These are phyloP conservation scores for Zaprionus inermis DNA, from an alignment of 1,140 invertebrate species.

Conservation along the genomic window DNA sequence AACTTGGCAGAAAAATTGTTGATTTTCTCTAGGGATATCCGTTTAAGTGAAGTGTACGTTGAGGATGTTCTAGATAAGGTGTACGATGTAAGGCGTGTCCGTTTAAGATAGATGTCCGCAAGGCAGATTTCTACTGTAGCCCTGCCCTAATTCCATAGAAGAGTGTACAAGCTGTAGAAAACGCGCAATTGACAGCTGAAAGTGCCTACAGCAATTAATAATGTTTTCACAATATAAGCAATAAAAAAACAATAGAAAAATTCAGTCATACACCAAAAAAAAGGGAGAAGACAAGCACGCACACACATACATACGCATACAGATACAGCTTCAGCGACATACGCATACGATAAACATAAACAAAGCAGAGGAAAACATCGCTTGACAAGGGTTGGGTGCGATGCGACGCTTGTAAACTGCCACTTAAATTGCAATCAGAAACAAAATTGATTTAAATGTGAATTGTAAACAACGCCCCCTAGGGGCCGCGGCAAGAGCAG, in stretches of 20 bases:
- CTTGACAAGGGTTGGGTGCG: constrained; percentile 36
- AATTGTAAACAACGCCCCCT: constrained; percentile 61
- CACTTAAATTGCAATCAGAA: constrained; percentile 77
- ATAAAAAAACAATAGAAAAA: constrained; percentile 29
- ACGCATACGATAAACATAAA: constrained; percentile 57
- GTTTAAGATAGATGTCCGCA: no score
- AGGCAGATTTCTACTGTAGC: neutral
- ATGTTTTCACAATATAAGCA: constrained; percentile 57
- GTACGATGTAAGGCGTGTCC: no score
- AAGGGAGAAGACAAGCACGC: constrained; percentile 22
- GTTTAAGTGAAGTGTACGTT: no score
- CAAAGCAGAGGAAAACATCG: constrained; percentile 21
- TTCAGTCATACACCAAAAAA: no score
- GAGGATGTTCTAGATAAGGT: no score
- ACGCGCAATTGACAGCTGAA: constrained; percentile 6
- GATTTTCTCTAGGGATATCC: no score
- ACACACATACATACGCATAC: constrained; percentile 26
- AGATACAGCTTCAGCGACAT: constrained; percentile 25
- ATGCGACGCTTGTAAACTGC: constrained; percentile 50
- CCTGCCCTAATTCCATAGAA: no score
- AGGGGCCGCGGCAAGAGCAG: neutral
- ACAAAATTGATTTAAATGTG: constrained; percentile 76
- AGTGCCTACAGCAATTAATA: constrained; percentile 25
- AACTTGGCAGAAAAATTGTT: no score
- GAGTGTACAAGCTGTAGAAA: neutral